Percentiles rank a stretch among this genome's conserved stretches.
These are phyloP conservation scores for Thalassaphorura encarpata DNA, from an alignment of 1,140 invertebrate species.

Conservation along the genomic window DNA sequence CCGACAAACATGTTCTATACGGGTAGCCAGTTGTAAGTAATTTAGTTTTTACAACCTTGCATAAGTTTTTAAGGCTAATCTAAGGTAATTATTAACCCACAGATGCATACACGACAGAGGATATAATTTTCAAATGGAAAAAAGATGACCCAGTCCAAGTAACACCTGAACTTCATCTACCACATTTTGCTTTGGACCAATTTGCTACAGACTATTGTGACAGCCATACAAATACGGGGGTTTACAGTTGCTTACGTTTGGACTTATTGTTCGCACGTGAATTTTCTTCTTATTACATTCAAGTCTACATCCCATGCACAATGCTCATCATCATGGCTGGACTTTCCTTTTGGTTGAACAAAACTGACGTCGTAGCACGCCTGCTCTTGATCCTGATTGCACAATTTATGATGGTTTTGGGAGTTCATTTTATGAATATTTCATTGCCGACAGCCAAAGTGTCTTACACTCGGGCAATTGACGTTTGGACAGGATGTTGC, in stretches of 20 bases:
- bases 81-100: no score
- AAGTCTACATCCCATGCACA: slow-evolving; percentile 44
- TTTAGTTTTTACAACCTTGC: no score
- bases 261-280: slow-evolving; percentile 44
- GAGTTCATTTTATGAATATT: slow-evolving; percentile 42
- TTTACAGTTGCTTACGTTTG: slow-evolving; percentile 45
- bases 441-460: slow-evolving; percentile 6
- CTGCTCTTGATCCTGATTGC: slow-evolving; percentile 49
- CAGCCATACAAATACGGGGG: slow-evolving; percentile 60
- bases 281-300: slow-evolving; percentile 48
- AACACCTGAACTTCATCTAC: slow-evolving; percentile 83
- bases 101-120: slow-evolving; percentile 86
- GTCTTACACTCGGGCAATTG: slow-evolving; percentile 39
- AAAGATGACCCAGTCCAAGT: slow-evolving; percentile 87
- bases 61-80: no score
- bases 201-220: slow-evolving; percentile 88
- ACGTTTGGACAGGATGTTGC: slow-evolving; percentile 48
- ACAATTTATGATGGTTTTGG: slow-evolving; percentile 47
- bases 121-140: slow-evolving; percentile 89
- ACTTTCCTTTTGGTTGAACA: slow-evolving; percentile 48
- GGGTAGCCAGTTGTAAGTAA: slow-evolving; percentile 14
- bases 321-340: slow-evolving; percentile 49
- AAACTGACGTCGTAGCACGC: slow-evolving; percentile 44
- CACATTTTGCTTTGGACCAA: slow-evolving; percentile 83
- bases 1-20: slow-evolving; percentile 9